Conservation (phyloP, 2,888 invertebrate species). For the Protonemura montana region DNA sequence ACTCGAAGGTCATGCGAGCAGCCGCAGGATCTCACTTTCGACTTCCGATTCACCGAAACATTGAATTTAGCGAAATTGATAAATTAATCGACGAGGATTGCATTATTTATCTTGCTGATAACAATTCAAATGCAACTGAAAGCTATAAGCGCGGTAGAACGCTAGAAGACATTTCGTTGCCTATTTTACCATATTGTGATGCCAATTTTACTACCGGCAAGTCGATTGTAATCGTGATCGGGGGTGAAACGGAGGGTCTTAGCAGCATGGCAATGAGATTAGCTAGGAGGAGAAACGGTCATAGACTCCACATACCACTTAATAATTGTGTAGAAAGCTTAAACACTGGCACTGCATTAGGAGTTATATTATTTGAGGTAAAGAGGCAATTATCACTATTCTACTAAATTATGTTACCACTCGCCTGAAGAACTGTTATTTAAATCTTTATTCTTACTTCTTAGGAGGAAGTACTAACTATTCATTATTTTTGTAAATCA, state of each 20-base stretch:
- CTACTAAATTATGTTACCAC: background rate
- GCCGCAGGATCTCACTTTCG: slow-evolving; percentile 88
- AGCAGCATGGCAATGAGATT: slow-evolving; percentile 73
- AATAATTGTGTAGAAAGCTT: slow-evolving; percentile 81
- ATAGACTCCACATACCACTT: slow-evolving; percentile 81
- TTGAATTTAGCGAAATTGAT: slow-evolving; percentile 53
- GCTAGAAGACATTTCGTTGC: slow-evolving; percentile 56
- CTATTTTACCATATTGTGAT: slow-evolving; percentile 70
- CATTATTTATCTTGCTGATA: slow-evolving; percentile 44
- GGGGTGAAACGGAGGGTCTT: slow-evolving; percentile 91
- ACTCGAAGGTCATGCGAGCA: slow-evolving; percentile 83
- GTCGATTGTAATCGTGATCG: slow-evolving; percentile 76
- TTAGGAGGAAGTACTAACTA: too few relatives aligned
- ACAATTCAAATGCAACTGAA: slow-evolving; percentile 32
- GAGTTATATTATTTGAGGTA: slow-evolving; percentile 85
- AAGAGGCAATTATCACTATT: slow-evolving; percentile 66
- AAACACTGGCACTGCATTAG: slow-evolving; percentile 83
- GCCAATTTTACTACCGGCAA: slow-evolving; percentile 64
- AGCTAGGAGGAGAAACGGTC: slow-evolving; percentile 66
- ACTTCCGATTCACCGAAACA: slow-evolving; percentile 70
- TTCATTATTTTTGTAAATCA: too few relatives aligned
- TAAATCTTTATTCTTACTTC: too few relatives aligned
- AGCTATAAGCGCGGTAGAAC: background rate
- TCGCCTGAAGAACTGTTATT: background rate
- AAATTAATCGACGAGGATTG: slow-evolving; percentile 19